Base-by-base conservation (phyloP, 2,888 invertebrate species). In the Pristionchus japonicus region DNA sequence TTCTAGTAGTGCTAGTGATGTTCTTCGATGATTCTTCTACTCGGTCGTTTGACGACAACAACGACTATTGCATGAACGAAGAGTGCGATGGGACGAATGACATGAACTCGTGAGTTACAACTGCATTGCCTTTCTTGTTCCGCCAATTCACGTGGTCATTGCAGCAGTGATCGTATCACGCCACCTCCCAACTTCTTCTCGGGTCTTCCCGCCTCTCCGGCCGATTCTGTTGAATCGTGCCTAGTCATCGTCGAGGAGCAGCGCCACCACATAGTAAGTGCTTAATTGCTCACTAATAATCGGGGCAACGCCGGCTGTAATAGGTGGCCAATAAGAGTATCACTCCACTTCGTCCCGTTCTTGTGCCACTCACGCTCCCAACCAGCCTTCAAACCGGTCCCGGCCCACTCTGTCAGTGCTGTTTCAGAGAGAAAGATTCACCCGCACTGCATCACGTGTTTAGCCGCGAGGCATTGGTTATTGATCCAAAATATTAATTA, bases 1-100 rank as follows among this genome's bases (percentile, higher is more conserved):
- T 20, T n/a, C 15, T 31, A 49, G n/a, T 11, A 23, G 49, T 49
- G 37, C n/a, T 83, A 83, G 52, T 31, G 82, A 52, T 49, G 77
- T 77, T 47, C 77, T 77, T 27, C 77, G 77, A 77, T 77, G 77
- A 77, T 13, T 49, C 82, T 52, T 40, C 82, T 11, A 34, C 82
- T 23, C 82, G 82, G 49, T n/a, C 52, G 31, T 83, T 52, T 20
- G 82, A 83, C 52, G 82, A 83, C 43, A 49, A 80, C 49, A 83
- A 52, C 43, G 82, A 83, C 52, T 52, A 49, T 34, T 52, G 49
- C 52, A 83, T 83, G 82, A 52, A 52, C 20, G 82, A 83, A 20
- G 82, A 83, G 34, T 83, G 82, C 52, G 82, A 83, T 34, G 52
- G 52, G 23, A 23, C 31, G 3, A 82, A 34, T 17, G 23, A 31